Evolutionary conservation across 2,888 invertebrate species (phyloP).

Genomic region (Phasia obesa): DNA sequence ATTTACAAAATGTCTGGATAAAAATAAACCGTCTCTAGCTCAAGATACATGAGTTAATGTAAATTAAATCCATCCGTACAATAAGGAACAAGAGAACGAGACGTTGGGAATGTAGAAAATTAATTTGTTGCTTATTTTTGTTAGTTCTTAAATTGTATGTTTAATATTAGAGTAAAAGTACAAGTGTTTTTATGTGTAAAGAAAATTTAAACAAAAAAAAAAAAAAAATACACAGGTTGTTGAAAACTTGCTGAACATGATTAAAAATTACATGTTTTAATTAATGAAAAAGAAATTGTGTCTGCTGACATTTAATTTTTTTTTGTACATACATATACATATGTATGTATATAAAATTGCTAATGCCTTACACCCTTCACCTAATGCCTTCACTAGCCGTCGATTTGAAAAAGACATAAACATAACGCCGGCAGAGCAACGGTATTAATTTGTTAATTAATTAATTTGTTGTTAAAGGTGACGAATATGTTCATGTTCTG

Average conservation of each 20-base stretch:
- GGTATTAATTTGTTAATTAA: no score
- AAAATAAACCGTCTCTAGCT: constrained; percentile 58
- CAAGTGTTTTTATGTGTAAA: constrained; percentile 30
- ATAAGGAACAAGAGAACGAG: neutral
- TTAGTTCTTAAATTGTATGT: constrained; percentile 10
- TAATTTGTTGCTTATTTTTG: constrained; percentile 27
- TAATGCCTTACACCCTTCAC: no score
- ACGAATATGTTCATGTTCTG: no score
- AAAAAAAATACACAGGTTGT: constrained; percentile 27
- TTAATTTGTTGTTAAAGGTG: no score
- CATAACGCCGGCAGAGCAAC: no score
- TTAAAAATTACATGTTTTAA: no score
- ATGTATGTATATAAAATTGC: no score
- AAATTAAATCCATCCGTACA: neutral
- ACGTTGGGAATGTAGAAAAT: constrained; percentile 22
- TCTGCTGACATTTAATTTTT: no score
- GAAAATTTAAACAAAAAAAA: neutral
- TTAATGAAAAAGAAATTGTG: no score
- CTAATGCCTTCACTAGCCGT: no score
- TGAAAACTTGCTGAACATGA: constrained; percentile 5
- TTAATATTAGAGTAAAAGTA: constrained; percentile 28
- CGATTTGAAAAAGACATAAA: no score
- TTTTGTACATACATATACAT: no score
- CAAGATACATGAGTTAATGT: constrained; percentile 6
- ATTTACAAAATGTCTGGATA: constrained; percentile 60